Evolutionary conservation across 2,113 vertebrate species (phyloP).

Genomic region (Spea bombifrons): DNA sequence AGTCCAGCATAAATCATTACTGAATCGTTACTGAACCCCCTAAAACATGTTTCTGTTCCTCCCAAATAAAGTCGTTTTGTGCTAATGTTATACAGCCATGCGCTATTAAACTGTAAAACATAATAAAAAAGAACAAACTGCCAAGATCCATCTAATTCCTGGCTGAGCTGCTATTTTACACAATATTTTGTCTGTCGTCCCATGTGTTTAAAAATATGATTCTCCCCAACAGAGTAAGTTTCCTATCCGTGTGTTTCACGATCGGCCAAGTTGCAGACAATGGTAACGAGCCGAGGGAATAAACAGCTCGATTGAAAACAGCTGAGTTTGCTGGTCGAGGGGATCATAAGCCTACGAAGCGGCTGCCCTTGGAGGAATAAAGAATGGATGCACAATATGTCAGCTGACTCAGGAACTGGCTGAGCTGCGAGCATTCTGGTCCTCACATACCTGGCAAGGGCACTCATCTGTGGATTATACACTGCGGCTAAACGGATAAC

Average conservation of each 20-base stretch:
- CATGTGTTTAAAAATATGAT: slow-evolving; percentile 33
- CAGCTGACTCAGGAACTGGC: slow-evolving; percentile 40
- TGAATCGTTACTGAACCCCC: too few relatives aligned
- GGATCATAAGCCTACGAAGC: slow-evolving; percentile 10
- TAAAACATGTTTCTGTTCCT: too few relatives aligned
- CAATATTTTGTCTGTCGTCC: slow-evolving; percentile 43
- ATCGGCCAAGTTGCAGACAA: slow-evolving; percentile 36
- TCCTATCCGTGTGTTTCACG: slow-evolving; percentile 46
- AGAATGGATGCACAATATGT: slow-evolving; percentile 22
- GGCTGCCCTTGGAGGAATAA: background rate
- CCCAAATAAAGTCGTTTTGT: too few relatives aligned
- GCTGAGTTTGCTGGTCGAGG: slow-evolving; percentile 49
- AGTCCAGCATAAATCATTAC: too few relatives aligned
- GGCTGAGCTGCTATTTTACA: slow-evolving; percentile 24
- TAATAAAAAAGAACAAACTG: slow-evolving; percentile 21
- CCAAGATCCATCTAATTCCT: slow-evolving; percentile 11
- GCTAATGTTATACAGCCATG: background rate
- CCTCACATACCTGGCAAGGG: slow-evolving; percentile 32
- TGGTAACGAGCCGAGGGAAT: slow-evolving; percentile 7
- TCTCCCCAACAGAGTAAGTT: slow-evolving; percentile 49
- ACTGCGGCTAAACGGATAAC: slow-evolving; percentile 6
- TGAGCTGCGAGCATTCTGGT: slow-evolving; percentile 25
- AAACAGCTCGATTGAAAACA: slow-evolving; percentile 33
- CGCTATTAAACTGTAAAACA: slow-evolving; percentile 6
- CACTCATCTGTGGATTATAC: slow-evolving; percentile 1